Percentiles rank a stretch among this genome's conserved stretches.
Evolutionary conservation across 2,113 vertebrate genomes (phyloP).

Genomic region (Leucosticte australis): DNA sequence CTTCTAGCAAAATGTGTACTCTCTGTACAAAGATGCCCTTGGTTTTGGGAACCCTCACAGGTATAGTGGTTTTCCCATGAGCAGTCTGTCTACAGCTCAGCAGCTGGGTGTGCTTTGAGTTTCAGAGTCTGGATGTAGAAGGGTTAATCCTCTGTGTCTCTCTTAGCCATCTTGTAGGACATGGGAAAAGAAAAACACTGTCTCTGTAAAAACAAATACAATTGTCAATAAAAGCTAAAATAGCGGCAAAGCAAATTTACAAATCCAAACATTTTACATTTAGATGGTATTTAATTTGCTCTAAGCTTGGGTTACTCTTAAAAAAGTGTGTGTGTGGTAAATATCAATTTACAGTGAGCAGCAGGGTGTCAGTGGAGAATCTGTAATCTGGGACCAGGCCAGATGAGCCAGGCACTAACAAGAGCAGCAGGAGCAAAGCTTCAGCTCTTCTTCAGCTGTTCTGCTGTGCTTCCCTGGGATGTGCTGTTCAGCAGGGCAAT

Average conservation of each 20-base stretch:
- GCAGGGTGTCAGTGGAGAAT: background rate
- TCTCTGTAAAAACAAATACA: background rate
- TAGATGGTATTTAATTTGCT: background rate
- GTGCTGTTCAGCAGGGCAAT: background rate
- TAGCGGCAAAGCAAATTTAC: background rate
- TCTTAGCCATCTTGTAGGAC: background rate
- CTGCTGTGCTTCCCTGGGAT: background rate
- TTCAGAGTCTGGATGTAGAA: background rate
- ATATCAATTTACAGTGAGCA: background rate
- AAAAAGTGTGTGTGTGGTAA: background rate
- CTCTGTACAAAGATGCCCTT: background rate
- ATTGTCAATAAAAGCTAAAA: background rate
- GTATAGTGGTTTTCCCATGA: background rate
- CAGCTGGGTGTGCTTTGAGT: background rate
- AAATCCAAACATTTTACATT: background rate
- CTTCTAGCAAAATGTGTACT: background rate
- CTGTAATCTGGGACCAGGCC: background rate
- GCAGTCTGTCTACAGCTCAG: background rate
- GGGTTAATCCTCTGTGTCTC: background rate
- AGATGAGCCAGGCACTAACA: background rate
- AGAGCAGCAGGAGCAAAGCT: background rate
- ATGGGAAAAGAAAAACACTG: background rate
- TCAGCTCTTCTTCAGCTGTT: background rate
- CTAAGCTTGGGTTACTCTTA: background rate
- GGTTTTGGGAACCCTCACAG: background rate